Percentiles rank a stretch among this genome's conserved stretches.
Evolutionary conservation across 1,140 invertebrate genomes (phyloP).

Genomic region (Rhyzopertha dominica): DNA sequence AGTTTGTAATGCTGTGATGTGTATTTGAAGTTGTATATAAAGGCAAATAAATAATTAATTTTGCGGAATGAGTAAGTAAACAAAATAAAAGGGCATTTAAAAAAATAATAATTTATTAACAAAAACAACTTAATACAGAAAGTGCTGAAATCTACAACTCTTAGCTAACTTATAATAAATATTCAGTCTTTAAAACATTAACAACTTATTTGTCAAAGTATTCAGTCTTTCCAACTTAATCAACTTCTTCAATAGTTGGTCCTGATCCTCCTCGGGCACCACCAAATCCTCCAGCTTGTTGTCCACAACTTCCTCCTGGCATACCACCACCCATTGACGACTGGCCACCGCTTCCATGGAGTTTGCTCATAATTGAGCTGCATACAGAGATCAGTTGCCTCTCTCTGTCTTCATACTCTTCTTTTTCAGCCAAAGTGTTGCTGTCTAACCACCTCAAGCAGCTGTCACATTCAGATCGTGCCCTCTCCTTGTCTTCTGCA

Average conservation of each 20-base stretch:
- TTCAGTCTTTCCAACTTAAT: too few species aligned
- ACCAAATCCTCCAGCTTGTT: conserved; percentile 5
- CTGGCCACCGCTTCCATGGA: conserved; percentile 34
- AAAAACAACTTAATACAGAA: too few species aligned
- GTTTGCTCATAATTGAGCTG: conserved; percentile 49
- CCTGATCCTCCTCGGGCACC: conserved; percentile 17
- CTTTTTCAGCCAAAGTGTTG: conserved; percentile 54
- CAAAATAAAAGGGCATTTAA: too few species aligned
- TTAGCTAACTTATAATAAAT: too few species aligned
- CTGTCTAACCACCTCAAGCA: conserved; percentile 52
- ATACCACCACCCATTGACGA: conserved; percentile 3
- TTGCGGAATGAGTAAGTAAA: too few species aligned
- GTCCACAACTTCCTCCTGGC: conserved; percentile 26
- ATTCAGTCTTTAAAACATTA: too few species aligned
- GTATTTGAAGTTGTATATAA: too few species aligned
- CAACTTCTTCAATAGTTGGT: conserved; percentile 39
- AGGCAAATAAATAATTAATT: too few species aligned
- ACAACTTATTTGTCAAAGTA: too few species aligned
- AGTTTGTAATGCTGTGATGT: too few species aligned
- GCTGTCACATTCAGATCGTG: conserved; percentile 46
- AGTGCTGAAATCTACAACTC: too few species aligned
- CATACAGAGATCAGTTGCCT: conserved; percentile 48
- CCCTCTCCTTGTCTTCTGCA: conserved; percentile 39
- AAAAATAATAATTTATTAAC: too few species aligned
- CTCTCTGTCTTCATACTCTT: conserved; percentile 56